These are phyloP conservation scores for Sorex maritimensis DNA, from an alignment of 2,797 vertebrate species.

Conservation along the genomic window DNA sequence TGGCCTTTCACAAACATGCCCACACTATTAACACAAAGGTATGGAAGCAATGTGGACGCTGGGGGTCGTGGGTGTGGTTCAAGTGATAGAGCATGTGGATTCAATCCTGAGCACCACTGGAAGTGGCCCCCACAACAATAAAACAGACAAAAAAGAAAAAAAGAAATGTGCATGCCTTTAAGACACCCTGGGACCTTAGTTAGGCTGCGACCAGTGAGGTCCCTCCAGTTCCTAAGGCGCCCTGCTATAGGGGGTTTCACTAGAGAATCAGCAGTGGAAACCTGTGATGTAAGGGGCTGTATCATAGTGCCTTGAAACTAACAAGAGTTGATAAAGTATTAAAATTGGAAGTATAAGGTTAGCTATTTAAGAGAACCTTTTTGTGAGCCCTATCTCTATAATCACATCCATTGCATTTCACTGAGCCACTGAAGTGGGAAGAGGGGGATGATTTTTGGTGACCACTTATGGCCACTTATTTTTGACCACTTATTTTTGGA, in stretches of 20 bases:
- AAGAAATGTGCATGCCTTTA: too few relatives aligned
- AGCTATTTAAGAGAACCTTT: conserved; percentile 67
- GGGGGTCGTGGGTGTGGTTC: too few relatives aligned
- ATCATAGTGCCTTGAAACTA: not conserved
- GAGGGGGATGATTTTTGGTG: not conserved
- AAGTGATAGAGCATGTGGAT: too few relatives aligned
- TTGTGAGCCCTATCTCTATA: conserved; percentile 42
- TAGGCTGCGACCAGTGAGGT: not conserved
- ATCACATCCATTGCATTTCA: conserved; percentile 23
- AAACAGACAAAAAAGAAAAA: too few relatives aligned
- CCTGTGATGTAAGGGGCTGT: not conserved
- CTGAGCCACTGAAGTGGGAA: conserved; percentile 18
- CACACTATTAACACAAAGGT: rapidly evolving
- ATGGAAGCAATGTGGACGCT: not conserved
- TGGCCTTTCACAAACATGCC: not conserved
- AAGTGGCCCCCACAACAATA: too few relatives aligned
- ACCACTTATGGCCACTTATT: not conserved
- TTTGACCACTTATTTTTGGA: too few relatives aligned
- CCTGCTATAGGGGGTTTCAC: not conserved
- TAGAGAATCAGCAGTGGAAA: not conserved
- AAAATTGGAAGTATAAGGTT: conserved; percentile 42
- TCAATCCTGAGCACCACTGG: too few relatives aligned
- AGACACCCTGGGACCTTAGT: not conserved
- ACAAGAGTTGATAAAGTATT: not conserved
- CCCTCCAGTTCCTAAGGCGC: not conserved